Conservation (phyloP, 2,888 invertebrate genomes). For the Xanthorhoe designata region DNA sequence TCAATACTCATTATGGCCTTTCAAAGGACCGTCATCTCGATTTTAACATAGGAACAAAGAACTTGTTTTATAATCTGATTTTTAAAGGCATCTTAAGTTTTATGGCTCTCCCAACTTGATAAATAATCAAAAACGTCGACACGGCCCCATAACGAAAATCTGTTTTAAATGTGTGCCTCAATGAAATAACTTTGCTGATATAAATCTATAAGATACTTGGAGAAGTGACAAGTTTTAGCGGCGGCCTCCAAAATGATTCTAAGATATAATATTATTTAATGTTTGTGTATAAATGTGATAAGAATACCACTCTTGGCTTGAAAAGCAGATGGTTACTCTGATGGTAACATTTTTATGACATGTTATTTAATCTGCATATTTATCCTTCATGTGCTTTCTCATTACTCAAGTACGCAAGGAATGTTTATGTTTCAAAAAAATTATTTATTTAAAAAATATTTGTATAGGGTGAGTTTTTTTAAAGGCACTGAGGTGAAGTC, state of each 20-base stretch:
- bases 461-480: too few relatives aligned
- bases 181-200: constrained; percentile 59
- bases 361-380: neutral
- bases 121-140: constrained; percentile 73
- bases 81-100: constrained; percentile 79
- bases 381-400: neutral
- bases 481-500: too few relatives aligned
- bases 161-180: constrained; percentile 58
- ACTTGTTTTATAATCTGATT: constrained; percentile 82
- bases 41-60: constrained; percentile 77
- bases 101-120: constrained; percentile 71
- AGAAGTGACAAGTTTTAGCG: constrained; percentile 34
- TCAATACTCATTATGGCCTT: constrained; percentile 84
- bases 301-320: constrained; percentile 7
- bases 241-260: constrained; percentile 10
- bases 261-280: constrained; percentile 23
- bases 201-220: constrained; percentile 48
- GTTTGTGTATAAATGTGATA: constrained; percentile 3
- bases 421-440: too few relatives aligned
- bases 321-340: constrained; percentile 21
- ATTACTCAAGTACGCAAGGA: too few relatives aligned
- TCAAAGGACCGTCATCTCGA: constrained; percentile 81
- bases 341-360: constrained; percentile 4
- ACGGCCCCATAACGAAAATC: constrained; percentile 59
- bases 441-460: too few relatives aligned